A percentile compares a stretch with the other conserved stretches of the same genome.
phyloP scores from a whole-genome alignment of 92 coral and sea anemone genomes.

The Zoanthus gigantus region DNA sequence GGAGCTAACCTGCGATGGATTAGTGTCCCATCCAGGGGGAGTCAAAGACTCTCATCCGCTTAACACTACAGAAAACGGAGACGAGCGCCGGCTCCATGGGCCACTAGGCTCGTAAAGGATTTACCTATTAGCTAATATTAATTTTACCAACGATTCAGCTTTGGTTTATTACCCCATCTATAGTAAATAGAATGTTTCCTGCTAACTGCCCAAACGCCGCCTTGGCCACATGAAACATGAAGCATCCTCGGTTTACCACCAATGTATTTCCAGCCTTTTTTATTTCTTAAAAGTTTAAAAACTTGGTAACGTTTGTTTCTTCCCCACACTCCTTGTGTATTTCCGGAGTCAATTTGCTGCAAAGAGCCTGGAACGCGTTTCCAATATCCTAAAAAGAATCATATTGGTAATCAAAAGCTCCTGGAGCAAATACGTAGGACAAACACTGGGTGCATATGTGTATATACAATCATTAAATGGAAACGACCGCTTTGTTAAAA shows the following conservation, averaged over 20 bases:
- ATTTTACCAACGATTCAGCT: too few relatives aligned
- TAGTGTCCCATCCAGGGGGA: too few relatives aligned
- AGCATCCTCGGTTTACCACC: slow-evolving; percentile 9
- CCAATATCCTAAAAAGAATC: neutral
- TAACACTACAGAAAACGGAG: too few relatives aligned
- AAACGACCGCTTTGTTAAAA: too few relatives aligned
- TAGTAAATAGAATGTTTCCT: slow-evolving; percentile 1
- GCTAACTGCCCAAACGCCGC: slow-evolving; percentile 60
- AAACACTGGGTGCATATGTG: neutral
- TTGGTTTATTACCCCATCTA: slow-evolving; percentile 22
- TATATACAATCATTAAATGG: too few relatives aligned
- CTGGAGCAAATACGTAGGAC: neutral
- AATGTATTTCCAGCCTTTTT: slow-evolving; percentile 4
- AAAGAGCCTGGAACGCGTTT: neutral
- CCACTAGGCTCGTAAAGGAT: too few relatives aligned
- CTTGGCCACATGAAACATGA: slow-evolving; percentile 25
- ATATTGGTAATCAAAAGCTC: too few relatives aligned
- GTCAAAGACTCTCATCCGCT: too few relatives aligned
- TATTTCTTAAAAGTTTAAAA: neutral
- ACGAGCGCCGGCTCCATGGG: too few relatives aligned
- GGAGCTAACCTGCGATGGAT: neutral
- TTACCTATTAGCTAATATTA: neutral
- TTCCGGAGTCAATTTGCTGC: slow-evolving; percentile 46
- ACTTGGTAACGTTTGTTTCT: neutral
- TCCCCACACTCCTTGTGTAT: slow-evolving; percentile 44